These are phyloP conservation scores for Misgurnus anguillicaudatus DNA, from an alignment of 2,113 vertebrate genomes.

Conservation along the genomic window DNA sequence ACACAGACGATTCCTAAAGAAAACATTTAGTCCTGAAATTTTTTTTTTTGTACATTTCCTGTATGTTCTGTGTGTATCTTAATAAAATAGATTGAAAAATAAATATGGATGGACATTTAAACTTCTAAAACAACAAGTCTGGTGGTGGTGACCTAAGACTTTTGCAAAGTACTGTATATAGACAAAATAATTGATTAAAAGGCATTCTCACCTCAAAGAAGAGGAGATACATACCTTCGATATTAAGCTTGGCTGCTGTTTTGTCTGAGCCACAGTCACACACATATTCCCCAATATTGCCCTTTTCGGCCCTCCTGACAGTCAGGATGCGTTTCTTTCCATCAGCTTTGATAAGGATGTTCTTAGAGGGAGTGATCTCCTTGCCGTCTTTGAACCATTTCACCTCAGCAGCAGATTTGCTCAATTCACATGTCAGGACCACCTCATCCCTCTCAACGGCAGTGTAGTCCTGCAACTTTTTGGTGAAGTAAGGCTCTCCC, in stretches of 20 bases:
- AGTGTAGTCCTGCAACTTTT: slow-evolving; percentile 93
- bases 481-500: slow-evolving; percentile 94
- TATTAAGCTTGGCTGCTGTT: slow-evolving; percentile 88
- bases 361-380: slow-evolving; percentile 92
- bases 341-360: slow-evolving; percentile 82
- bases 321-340: slow-evolving; percentile 86
- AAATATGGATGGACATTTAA: no score
- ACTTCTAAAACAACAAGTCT: no score
- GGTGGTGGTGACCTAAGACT: no score
- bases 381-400: slow-evolving; percentile 92
- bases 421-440: slow-evolving; percentile 89
- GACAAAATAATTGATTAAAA: no score
- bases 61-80: no score
- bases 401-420: slow-evolving; percentile 86
- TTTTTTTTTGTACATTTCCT: no score
- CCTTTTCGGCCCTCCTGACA: slow-evolving; percentile 86
- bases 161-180: no score
- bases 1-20: no score
- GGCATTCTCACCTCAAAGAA: background rate
- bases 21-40: no score
- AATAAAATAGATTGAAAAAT: no score
- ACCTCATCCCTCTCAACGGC: slow-evolving; percentile 95
- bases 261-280: slow-evolving; percentile 95
- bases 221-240: slow-evolving; percentile 82
- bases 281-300: slow-evolving; percentile 83